Base-by-base conservation (phyloP, 2,888 invertebrate species). In the Lasioglossum marginatum region DNA sequence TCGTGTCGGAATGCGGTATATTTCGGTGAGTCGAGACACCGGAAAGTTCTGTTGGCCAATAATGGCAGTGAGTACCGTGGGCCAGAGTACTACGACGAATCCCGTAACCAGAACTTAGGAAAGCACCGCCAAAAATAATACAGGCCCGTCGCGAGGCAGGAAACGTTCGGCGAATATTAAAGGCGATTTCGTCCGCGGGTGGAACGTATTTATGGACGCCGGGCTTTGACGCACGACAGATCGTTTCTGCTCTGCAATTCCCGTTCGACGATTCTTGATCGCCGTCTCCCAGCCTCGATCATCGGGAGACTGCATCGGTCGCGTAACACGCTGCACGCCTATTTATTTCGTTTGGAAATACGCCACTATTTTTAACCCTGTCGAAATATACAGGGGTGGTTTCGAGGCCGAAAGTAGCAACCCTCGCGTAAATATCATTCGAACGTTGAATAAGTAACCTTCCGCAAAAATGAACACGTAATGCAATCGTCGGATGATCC, bases 361-460 rank as follows among this genome's bases (percentile, higher is more conserved):
- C 68, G 23, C n/a, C 23, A 8, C 74, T 88, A 88, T 88, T 87
- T 81, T 79, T 77, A 85, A 82, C 78, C 73, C 48, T 34, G 74
- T 78, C 77, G 82, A 82, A 57, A 73, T 79, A 72, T 34, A 75
- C 71, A 57, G 71, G 60, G 40, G 52, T 63, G 43, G 37, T 75
- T 78, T 72, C 52, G 4, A 6, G 14, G 27, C 27, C 37, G 48
- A 63, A 60, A 75, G 27, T 66, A 43, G 72, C 34, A 31, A 27
- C 63, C 60, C 27, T 60, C 52, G 52, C 23, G 52, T 52, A 52
- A n/a, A 52, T 52, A 52, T 23, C 52, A 52, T 52, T 52, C 52
- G 52, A 52, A 52, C 52, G 23, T 10, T n/a, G 52, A 10, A 52
- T 52, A 52, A 52, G 23, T n/a, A 52, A n/a, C 52, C n/a, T 52